A percentile compares a stretch with the other conserved stretches of the same genome.
Evolutionary conservation across 2,797 vertebrate species (phyloP).

Genomic region (Pristis pectinata): DNA sequence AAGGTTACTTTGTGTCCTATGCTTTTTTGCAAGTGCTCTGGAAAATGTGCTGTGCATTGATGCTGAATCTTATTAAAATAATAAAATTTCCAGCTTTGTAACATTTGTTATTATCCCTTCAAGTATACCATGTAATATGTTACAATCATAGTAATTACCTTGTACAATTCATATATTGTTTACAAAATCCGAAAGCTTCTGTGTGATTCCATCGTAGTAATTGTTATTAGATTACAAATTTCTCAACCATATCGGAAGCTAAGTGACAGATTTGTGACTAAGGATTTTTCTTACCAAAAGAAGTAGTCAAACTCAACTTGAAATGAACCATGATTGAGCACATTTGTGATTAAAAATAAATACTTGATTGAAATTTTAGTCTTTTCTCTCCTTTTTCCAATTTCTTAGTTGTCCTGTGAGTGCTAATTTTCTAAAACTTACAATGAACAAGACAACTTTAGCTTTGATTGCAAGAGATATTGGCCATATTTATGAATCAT

Average conservation of each 20-base stretch:
- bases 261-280: background rate
- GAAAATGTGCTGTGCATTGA: background rate
- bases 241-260: background rate
- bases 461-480: background rate
- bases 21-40: background rate
- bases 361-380: background rate
- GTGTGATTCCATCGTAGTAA: background rate
- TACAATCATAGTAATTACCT: background rate
- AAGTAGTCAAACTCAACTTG: background rate
- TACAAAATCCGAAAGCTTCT: background rate
- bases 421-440: no score
- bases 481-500: background rate
- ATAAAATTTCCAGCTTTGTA: background rate
- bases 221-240: background rate
- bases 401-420: background rate
- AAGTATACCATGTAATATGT: background rate
- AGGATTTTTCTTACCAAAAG: background rate
- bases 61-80: background rate
- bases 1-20: background rate
- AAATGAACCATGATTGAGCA: background rate
- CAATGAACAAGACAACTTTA: background rate
- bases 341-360: background rate
- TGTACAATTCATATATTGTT: background rate
- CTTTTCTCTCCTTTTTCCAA: background rate
- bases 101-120: background rate